Conservation (phyloP, 2,113 vertebrate species). For the Puntigrus tetrazona region DNA sequence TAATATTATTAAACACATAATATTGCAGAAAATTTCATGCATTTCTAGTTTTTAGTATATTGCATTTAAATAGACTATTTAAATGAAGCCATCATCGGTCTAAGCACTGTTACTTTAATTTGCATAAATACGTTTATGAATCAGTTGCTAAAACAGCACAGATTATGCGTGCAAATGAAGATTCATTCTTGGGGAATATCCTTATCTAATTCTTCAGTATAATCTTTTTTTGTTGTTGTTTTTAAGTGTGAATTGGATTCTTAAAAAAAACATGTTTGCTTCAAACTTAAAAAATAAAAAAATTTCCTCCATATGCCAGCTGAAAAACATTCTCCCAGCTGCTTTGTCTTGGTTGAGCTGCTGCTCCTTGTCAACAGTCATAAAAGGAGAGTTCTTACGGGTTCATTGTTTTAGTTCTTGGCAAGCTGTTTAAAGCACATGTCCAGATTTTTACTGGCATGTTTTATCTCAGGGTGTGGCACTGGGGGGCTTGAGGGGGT, state of each 20-base stretch:
- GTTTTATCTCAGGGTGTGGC: slow-evolving; percentile 32
- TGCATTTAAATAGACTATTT: too few species aligned
- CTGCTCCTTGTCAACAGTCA: neutral
- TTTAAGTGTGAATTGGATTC: too few species aligned
- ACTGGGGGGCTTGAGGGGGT: neutral
- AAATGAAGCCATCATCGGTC: neutral
- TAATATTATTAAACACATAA: too few species aligned
- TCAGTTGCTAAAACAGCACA: neutral
- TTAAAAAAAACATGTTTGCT: too few species aligned
- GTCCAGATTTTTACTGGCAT: slow-evolving; percentile 1
- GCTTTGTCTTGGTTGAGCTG: slow-evolving; percentile 11
- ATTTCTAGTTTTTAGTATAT: too few species aligned
- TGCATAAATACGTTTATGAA: neutral
- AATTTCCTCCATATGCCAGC: neutral
- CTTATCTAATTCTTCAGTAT: neutral
- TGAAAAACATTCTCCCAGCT: slow-evolving; percentile 2
- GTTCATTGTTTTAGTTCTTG: slow-evolving; percentile 28
- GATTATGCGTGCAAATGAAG: neutral
- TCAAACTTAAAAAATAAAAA: too few species aligned
- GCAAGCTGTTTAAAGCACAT: slow-evolving; percentile 13
- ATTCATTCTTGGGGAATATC: neutral
- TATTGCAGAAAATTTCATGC: too few species aligned
- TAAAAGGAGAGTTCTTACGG: neutral
- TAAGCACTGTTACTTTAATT: neutral
- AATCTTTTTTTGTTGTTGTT: neutral